Base-by-base conservation (phyloP, 92 coral and sea anemone species). In the Parazoanthus darwini region DNA sequence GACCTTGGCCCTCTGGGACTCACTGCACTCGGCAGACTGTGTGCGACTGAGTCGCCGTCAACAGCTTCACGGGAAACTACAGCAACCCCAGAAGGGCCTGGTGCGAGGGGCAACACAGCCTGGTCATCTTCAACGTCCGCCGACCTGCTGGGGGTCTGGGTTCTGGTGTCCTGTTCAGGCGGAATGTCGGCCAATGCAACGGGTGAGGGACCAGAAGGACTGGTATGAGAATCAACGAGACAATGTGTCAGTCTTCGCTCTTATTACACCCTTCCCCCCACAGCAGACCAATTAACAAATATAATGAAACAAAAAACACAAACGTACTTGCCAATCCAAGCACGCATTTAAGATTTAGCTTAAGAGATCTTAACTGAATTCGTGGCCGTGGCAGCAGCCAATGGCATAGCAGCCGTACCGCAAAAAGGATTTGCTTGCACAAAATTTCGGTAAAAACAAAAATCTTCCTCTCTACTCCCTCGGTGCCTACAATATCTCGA, bases 91-190 rank as follows among this genome's bases (percentile, higher is more conserved):
- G 37, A 36, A 14, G 77, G 42, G 43, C 42, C 20, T 10, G 42
- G 37, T 73, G 42, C 38, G 16, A 6, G 42, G 77, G 77, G 23
- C 20, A 73, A 33, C 42, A 11, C 42, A 73, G 42, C 42, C 42
- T 73, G 16, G 1, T 15, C 22, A 36, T 73, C 43, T 73, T 33
- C 77, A 36, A 15, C 77, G 42, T 73, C 35, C 42, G 35, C 42
- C 42, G 77, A 73, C 77, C 42, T 29, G 7, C 77, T 33, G 43
- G 43, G 37, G 37, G 48, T 82, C 91, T 11, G 77, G 75, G 11
- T 80, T 38, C 68, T 66, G 74, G 20, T 23, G 65, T 25, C 72
- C 66, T 38, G 75, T 5, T 43, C 46, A 20, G 50, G 88, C 5
- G 29, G 88, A 36, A n/a, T 72, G 79, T 74, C 35, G 2, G 51